phyloP scores from a whole-genome alignment of 2,797 vertebrate species.

The Xiphorhynchus erythropygius region DNA sequence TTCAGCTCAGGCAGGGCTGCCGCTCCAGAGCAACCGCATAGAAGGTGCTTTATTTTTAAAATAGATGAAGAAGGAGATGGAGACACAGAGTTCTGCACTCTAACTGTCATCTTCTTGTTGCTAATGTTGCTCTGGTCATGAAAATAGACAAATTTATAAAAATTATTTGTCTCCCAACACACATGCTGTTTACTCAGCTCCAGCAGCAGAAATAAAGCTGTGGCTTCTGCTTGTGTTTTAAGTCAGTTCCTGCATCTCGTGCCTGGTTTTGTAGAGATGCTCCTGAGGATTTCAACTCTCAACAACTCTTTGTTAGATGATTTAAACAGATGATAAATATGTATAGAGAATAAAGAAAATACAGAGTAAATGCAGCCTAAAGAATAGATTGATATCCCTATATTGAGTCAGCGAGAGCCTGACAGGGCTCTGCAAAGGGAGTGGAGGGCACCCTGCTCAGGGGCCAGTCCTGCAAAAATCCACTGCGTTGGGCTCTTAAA shows the following conservation, averaged over 20 bases:
- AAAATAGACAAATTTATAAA: not conserved
- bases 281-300: not conserved
- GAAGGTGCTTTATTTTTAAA: constrained; percentile 26
- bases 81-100: not conserved
- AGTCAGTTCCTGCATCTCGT: not conserved
- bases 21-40: not conserved
- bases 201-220: not conserved
- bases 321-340: not conserved
- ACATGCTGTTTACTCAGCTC: not conserved
- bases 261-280: not conserved
- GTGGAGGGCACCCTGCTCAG: not conserved
- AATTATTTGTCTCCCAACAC: not conserved
- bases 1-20: not conserved
- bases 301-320: not conserved
- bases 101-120: not conserved
- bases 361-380: not conserved
- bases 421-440: not conserved
- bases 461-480: not conserved
- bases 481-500: not conserved
- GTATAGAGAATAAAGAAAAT: not conserved
- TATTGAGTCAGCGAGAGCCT: not conserved
- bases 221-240: not conserved
- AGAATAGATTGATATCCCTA: not conserved
- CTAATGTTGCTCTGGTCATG: not conserved
- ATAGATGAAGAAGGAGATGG: not conserved